These are phyloP conservation scores for Drosophila kepulauana DNA, from an alignment of 1,140 invertebrate species.

Conservation along the genomic window DNA sequence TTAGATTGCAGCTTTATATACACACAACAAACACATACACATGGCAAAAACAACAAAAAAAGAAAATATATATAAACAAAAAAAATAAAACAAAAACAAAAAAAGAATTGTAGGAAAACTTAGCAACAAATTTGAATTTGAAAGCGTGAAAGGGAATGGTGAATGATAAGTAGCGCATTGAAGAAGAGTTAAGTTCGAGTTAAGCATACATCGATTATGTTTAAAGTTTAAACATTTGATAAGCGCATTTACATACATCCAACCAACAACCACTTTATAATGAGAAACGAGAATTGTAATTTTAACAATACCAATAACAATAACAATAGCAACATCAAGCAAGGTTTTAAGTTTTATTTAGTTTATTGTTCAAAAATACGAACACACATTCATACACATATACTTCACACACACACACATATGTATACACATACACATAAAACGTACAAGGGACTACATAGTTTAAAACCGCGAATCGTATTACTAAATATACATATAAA, in stretches of 20 bases:
- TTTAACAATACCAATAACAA: conserved; percentile 12
- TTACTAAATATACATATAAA: conserved; percentile 80
- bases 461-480: conserved; percentile 83
- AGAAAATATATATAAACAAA: conserved; percentile 26
- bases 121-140: conserved; percentile 72
- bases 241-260: conserved; percentile 67
- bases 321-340: conserved; percentile 19
- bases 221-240: conserved; percentile 56
- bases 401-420: conserved; percentile 27
- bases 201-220: conserved; percentile 51
- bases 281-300: conserved; percentile 40
- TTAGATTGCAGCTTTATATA: conserved; percentile 68
- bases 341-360: conserved; percentile 54
- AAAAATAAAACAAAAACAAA: conserved; percentile 7
- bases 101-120: conserved; percentile 44
- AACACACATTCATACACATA: conserved; percentile 32
- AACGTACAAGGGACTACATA: conserved; percentile 79
- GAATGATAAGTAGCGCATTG: conserved; percentile 36
- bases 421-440: conserved; percentile 55
- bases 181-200: conserved; percentile 43
- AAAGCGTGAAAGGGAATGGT: conserved; percentile 26
- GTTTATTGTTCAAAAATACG: conserved; percentile 54
- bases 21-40: conserved; percentile 5
- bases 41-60: conserved; percentile 20
- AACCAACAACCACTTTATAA: conserved; percentile 27